These are phyloP conservation scores for Allophyes oxyacanthae DNA, from an alignment of 2,888 invertebrate species.

Conservation along the genomic window DNA sequence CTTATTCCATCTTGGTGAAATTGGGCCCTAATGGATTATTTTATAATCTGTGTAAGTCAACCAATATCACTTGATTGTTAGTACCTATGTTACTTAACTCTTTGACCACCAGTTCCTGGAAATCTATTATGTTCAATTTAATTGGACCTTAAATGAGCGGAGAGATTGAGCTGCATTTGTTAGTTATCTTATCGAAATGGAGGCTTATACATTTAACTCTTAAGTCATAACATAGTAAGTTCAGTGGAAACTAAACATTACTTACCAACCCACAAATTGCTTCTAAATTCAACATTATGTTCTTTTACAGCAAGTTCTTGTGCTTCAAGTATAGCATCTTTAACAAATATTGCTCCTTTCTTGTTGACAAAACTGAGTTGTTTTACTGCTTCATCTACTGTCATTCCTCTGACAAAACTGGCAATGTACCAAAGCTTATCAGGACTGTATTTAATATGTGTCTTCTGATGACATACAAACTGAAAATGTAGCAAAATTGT, in stretches of 20 bases:
- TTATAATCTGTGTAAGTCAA: too few species aligned
- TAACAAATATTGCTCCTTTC: slow-evolving; percentile 93
- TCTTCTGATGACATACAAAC: slow-evolving; percentile 96
- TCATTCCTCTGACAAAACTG: slow-evolving; percentile 95
- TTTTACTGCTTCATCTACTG: slow-evolving; percentile 97
- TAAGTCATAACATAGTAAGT: neutral
- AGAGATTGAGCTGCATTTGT: too few species aligned
- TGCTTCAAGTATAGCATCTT: slow-evolving; percentile 96
- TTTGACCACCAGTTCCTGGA: too few species aligned
- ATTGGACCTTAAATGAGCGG: too few species aligned
- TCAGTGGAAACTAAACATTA: slow-evolving; percentile 12
- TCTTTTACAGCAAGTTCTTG: slow-evolving; percentile 95
- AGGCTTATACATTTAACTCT: slow-evolving; percentile 2
- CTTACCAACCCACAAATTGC: slow-evolving; percentile 98
- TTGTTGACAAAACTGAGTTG: slow-evolving; percentile 95
- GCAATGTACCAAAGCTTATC: slow-evolving; percentile 98
- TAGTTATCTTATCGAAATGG: neutral
- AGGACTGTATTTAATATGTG: slow-evolving; percentile 96
- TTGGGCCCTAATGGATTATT: too few species aligned
- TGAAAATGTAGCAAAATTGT: slow-evolving; percentile 83
- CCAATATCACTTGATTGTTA: too few species aligned
- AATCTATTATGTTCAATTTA: too few species aligned
- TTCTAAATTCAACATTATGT: slow-evolving; percentile 98
- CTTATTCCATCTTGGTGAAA: too few species aligned
- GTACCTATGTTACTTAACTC: too few species aligned